These are phyloP conservation scores for Exephanes ischioxanthus DNA, from an alignment of 2,888 invertebrate species.

Conservation along the genomic window DNA sequence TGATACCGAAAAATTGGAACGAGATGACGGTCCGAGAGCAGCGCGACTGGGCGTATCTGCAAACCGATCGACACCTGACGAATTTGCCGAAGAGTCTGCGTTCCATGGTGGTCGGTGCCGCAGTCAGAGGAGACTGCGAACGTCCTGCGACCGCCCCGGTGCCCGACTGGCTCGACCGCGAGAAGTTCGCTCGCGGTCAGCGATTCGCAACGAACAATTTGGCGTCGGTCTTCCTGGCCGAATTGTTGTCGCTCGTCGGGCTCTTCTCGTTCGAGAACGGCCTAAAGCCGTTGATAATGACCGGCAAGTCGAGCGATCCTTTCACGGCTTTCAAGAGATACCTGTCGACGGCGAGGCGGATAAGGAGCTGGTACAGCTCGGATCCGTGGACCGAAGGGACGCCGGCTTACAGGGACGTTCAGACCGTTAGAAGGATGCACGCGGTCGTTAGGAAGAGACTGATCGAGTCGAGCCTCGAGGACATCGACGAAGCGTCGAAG, in stretches of 20 bases:
- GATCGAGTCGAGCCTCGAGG: constrained; percentile 63
- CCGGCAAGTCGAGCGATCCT: constrained; percentile 85
- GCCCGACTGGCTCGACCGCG: constrained; percentile 85
- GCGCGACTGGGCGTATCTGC: constrained; percentile 38
- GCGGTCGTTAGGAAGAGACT: constrained; percentile 78
- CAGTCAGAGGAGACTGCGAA: constrained; percentile 73
- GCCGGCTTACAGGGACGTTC: constrained; percentile 84
- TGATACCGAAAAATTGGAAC: constrained; percentile 59
- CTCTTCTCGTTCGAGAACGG: constrained; percentile 84
- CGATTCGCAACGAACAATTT: constrained; percentile 84
- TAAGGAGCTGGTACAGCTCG: constrained; percentile 86
- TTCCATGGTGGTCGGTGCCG: constrained; percentile 37
- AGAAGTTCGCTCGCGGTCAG: constrained; percentile 85
- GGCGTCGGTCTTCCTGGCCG: constrained; percentile 79
- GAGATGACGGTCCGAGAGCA: constrained; percentile 52
- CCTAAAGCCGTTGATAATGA: constrained; percentile 85
- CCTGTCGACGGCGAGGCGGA: constrained; percentile 84
- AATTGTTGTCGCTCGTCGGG: constrained; percentile 83
- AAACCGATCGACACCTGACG: background rate
- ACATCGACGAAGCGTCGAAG: constrained; percentile 67
- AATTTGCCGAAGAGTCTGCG: constrained; percentile 62
- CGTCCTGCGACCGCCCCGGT: constrained; percentile 67
- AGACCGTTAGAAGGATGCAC: constrained; percentile 84
- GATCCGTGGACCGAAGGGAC: constrained; percentile 85
- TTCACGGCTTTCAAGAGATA: constrained; percentile 85